Evolutionary conservation across 2,113 vertebrate genomes (phyloP), one percentile per base, ranked within the genome.

Genomic region (Pterocles orientalis): DNA sequence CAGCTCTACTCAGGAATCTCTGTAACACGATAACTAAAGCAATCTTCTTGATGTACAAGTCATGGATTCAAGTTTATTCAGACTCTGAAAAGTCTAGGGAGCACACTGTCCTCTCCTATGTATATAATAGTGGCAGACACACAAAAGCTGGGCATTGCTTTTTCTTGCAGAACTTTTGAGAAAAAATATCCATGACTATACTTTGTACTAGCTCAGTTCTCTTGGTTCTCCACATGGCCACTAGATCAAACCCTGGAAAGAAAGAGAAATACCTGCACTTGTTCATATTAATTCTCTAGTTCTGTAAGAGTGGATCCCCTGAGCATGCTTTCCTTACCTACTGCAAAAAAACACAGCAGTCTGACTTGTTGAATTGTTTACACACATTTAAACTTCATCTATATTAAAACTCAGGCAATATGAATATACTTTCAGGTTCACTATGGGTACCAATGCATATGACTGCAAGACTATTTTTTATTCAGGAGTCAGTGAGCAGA

Each of bases 141-240:
- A 19, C 0, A 9, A 29, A 84, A 61, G 3, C 3, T 39, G 4
- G 16, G 1, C 18, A 33, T 57, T 39, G 3, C 1, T 77, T 19
- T 26, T 66, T 68, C 33, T 62, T 3, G 0, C 4, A 70, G 21
- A 87, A 53, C 12, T 84, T 75, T 5, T 36, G n/a, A 75, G 48
- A 41, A 69, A 57, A 92, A 69, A 3, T 57, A 54, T 2, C 18
- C 8, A 10, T 54, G 23, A 3, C 3, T 80, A 4, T 33, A 39
- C 2, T 47, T 87, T 26, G 28, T 51, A 31, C 25, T 21, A 77
- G 7, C 19, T 12, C 3, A 18, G 14, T 43, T 9, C 12, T 75
- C 56, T 75, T 82, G 24, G 2, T 79, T 82, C 7, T 75, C 33
- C 41, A 50, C 7, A 4, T 12, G 4, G 12, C 41, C 16, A 66